Base-by-base conservation (phyloP, 2,113 vertebrate species). In the Rhineura floridana region DNA sequence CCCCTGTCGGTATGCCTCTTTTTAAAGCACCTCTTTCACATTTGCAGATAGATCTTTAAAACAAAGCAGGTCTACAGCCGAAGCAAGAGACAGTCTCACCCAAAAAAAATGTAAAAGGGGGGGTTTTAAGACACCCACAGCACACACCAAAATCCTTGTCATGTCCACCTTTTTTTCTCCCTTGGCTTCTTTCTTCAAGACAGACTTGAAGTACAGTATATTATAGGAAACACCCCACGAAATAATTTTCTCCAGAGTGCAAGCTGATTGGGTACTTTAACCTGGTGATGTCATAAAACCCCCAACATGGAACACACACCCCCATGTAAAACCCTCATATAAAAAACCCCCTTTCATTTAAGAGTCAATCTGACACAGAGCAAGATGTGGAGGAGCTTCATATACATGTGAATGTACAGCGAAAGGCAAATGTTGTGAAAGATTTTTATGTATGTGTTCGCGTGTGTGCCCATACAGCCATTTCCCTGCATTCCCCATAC, bases 211-310 rank as follows among this genome's bases (percentile, higher is more conserved):
- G 91, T 65, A 86, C 77, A 92, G 94, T 89, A 88, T 88, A 89
- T 91, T 89, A 83, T 79, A 85, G 93, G 93, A 90, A 92, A 92
- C 91, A 90, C 92, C 92, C 91, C 93, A 63, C 79, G 82, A 91
- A 80, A 92, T 88, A 83, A 65, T 90, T 87, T 83, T 90, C 88
- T 88, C 80, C 80, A 84, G 48, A 89, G 93, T 91, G 87, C 63
- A 46, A 78, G 91, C 93, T 88, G 92, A 95, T 95, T 94, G 94
- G 94, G 85, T 81, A 63, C 88, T 76, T 70, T 85, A 4, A 67
- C 28, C 48, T 62, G 59, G 91, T 94, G 94, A 94, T 93, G 94
- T 94, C 94, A 94, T 70, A 85, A 93, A 90, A 83, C 93, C 92
- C 80, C 93, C 91, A 91, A 93, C 92, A 93, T 92, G 85, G 91